phyloP scores from a whole-genome alignment of 2,888 invertebrate genomes.

The Phortica magna region DNA sequence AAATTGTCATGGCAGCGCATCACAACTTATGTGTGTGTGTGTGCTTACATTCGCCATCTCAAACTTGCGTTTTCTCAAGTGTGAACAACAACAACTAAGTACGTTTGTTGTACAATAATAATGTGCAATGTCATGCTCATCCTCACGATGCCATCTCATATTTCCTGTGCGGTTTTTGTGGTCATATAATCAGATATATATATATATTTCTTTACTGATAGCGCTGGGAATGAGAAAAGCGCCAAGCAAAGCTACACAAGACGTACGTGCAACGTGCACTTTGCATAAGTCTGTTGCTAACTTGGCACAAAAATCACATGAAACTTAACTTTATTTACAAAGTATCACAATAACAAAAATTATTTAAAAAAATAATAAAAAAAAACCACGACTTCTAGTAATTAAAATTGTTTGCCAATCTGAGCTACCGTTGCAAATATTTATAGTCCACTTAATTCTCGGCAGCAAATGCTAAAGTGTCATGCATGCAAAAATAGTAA shows the following conservation, averaged over 20 bases:
- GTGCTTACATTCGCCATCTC: background rate
- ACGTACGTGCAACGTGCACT: background rate
- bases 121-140: slow-evolving; percentile 20
- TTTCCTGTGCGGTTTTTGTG: slow-evolving; percentile 66
- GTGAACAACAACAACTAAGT: slow-evolving; percentile 11
- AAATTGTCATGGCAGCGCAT: slow-evolving; percentile 1
- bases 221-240: slow-evolving; percentile 24
- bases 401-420: slow-evolving; percentile 15
- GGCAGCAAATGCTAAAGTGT: slow-evolving; percentile 53
- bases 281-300: background rate
- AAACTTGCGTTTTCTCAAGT: slow-evolving; percentile 14
- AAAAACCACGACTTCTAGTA: background rate
- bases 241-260: background rate
- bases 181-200: slow-evolving; percentile 38
- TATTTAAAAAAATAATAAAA: background rate
- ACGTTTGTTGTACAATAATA: background rate
- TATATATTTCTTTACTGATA: slow-evolving; percentile 1
- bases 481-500: slow-evolving; percentile 58
- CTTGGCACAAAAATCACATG: background rate
- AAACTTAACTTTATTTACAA: too few relatives aligned
- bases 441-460: slow-evolving; percentile 58
- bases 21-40: background rate
- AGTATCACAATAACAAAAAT: background rate
- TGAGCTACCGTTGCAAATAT: slow-evolving; percentile 52
- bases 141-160: slow-evolving; percentile 54